Conservation (phyloP, 2,797 vertebrate species). For the Hozukius guyotensis region DNA sequence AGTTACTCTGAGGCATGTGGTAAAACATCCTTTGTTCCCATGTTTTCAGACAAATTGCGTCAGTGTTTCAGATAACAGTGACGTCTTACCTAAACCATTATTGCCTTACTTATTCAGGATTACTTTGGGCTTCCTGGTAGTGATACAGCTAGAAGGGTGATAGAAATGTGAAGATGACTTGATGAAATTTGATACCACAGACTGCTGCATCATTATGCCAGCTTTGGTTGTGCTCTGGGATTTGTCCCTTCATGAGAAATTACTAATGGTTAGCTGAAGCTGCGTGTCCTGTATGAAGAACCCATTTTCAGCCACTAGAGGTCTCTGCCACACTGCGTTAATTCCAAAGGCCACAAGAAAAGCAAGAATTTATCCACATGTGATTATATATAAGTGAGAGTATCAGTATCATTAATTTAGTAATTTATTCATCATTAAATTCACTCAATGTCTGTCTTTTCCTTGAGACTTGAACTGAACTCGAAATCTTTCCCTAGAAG, state of each 20-base stretch:
- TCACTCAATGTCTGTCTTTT: neutral
- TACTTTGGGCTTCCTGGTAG: neutral
- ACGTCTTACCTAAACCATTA: neutral
- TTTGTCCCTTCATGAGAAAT: neutral
- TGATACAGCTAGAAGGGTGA: neutral
- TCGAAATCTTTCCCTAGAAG: neutral
- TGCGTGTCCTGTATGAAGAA: neutral
- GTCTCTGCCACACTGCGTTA: conserved; percentile 63
- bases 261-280: neutral
- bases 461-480: neutral
- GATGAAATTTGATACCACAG: neutral
- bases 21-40: neutral
- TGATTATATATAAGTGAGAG: conserved; percentile 5
- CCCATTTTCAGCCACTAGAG: conserved; percentile 70
- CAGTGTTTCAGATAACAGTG: neutral
- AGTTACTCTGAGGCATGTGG: neutral
- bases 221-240: neutral
- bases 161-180: neutral
- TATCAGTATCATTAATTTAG: neutral
- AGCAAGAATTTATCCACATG: neutral
- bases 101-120: neutral
- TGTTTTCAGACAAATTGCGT: neutral
- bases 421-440: neutral
- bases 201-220: neutral
- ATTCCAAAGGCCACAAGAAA: neutral